A percentile compares a stretch with the other conserved stretches of the same genome.
These are phyloP conservation scores for Tineola bisselliella DNA, from an alignment of 2,888 invertebrate species.

Conservation along the genomic window DNA sequence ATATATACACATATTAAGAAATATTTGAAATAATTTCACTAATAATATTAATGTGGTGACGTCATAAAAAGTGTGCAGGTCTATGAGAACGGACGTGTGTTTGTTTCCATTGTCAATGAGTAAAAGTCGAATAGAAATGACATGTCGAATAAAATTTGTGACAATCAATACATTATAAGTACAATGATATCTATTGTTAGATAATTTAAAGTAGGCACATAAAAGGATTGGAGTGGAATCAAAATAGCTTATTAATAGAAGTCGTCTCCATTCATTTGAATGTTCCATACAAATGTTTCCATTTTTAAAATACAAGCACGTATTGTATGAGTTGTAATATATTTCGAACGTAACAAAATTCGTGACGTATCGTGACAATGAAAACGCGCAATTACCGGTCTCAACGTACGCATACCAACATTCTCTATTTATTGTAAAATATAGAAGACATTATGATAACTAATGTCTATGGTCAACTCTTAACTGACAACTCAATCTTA, in stretches of 20 bases:
- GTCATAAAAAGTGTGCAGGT: not conserved
- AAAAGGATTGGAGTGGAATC: no score
- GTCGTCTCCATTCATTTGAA: no score
- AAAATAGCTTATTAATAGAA: no score
- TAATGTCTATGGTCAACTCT: constrained; percentile 26
- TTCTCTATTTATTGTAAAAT: constrained; percentile 46
- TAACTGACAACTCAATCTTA: constrained; percentile 13
- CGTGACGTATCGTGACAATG: not conserved
- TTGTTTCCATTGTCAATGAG: constrained; percentile 8
- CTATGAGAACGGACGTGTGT: not conserved
- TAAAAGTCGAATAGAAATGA: no score
- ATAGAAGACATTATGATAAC: constrained; percentile 47
- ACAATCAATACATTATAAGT: no score
- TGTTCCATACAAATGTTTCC: no score
- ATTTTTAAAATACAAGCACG: no score
- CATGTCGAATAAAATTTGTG: no score
- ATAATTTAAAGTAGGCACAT: no score
- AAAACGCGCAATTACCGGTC: constrained; percentile 9
- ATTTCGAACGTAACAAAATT: not conserved
- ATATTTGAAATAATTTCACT: constrained; percentile 7
- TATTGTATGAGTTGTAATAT: no score
- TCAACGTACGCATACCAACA: not conserved
- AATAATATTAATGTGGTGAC: not conserved
- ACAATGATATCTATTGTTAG: no score
- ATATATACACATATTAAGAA: not conserved